Conservation (phyloP, 2,797 vertebrate genomes). For the Merluccius polli region DNA sequence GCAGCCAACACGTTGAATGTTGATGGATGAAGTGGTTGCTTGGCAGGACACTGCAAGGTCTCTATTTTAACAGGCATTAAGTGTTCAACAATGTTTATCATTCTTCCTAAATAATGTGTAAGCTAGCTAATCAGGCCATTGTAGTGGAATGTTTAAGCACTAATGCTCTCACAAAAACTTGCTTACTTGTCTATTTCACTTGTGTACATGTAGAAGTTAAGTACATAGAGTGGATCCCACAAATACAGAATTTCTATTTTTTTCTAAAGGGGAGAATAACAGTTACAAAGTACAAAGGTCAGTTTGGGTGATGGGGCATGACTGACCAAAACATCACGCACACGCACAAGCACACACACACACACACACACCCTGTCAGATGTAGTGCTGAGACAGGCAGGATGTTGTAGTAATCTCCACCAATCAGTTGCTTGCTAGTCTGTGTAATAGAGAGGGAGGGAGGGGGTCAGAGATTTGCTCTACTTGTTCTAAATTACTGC, state of each 20-base stretch:
- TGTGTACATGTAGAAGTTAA: not conserved
- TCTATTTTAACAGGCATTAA: not conserved
- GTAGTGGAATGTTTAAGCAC: not conserved
- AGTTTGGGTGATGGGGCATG: conserved; percentile 84
- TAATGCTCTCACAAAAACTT: not conserved
- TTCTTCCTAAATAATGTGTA: not conserved
- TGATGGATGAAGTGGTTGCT: not conserved
- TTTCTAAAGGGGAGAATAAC: not conserved
- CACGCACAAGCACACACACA: conserved; percentile 48
- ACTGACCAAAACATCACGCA: conserved; percentile 71
- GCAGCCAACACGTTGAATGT: not conserved
- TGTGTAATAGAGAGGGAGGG: conserved; percentile 79
- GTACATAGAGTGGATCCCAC: too few species aligned
- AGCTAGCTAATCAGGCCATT: not conserved
- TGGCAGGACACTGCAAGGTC: not conserved
- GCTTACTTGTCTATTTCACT: not conserved
- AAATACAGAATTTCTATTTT: not conserved
- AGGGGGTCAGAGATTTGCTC: conserved; percentile 40
- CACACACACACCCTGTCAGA: conserved; percentile 52
- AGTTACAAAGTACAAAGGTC: conserved; percentile 63
- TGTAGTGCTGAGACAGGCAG: conserved; percentile 75
- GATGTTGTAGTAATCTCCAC: conserved; percentile 85
- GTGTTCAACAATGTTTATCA: not conserved
- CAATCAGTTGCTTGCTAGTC: conserved; percentile 88
- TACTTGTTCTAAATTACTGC: conserved; percentile 78